Base-by-base conservation (phyloP, 2,113 vertebrate genomes). In the Phasianus colchicus region DNA sequence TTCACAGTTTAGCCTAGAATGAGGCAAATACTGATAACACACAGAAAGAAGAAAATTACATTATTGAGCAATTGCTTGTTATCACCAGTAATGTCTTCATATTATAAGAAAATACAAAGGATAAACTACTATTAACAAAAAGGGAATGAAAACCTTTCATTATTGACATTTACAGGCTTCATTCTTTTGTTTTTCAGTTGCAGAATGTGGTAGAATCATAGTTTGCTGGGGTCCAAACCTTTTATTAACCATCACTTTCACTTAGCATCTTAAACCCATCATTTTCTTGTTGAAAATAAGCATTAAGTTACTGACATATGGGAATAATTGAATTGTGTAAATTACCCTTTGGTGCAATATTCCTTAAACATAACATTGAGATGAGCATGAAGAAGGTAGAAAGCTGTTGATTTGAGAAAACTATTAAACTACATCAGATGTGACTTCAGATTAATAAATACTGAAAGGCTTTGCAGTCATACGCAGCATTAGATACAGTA, bases 391-490 rank as follows among this genome's bases (percentile, higher is more conserved):
- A 57, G n/a, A 75, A 75, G 45, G 61, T 18, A 48, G 84, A 93
- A 95, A 73, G 40, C 17, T 50, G 86, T 64, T 66, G 86, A 43
- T 91, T 95, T 96, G 47, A 93, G 79, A 54, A 67, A 78, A 95
- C 83, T 58, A 78, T 88, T 95, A 74, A 93, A 95, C 88, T 85
- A 24, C 42, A 88, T 93, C 38, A 69, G 80, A 96, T 66, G 79
- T 90, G 94, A 90, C 60, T 92, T 90, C 61, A 81, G 55, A 40
- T 25, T 64, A 52, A 93, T 92, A 93, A 93, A 92, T 94, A 94
- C 34, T 88, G 89, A 86, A 90, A 95, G 83, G 57, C 47, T 81
- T 85, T 95, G 85, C 72, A 93, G 75, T 88, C 50, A 55, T 91
- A 83, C 61, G 64, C 55, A 77, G 78, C 86, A 95, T 90, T 67